Evolutionary conservation across 2,888 invertebrate species (phyloP), one percentile per base, ranked within the genome.

Genomic region (Atethmia centrago): DNA sequence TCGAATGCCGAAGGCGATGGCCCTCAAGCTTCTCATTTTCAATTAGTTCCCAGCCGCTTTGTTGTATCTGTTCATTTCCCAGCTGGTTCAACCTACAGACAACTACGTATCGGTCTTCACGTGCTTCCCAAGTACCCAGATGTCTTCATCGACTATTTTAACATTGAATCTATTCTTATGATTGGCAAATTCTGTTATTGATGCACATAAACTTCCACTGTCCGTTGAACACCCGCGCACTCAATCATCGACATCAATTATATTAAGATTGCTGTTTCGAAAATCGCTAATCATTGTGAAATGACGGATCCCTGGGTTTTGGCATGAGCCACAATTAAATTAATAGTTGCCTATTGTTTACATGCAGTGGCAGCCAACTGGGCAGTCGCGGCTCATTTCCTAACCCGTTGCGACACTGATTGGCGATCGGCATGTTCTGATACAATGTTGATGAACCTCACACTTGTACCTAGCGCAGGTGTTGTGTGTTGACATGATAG

Each of bases 331-430:
- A 56, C 80, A 68, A 79, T 81, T 85, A 71, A 79, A 85, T 77
- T 73, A 80, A 80, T 84, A 59, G 78, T 74, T 71, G 68, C 64
- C 79, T 86, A 85, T 86, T 86, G 86, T 85, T 86, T 87, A 86
- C 87, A 83, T 83, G 80, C 47, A 66, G 16, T 63, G 56, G 77
- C 53, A 75, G 87, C 86, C 86, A 85, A 87, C 14, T 87, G 80
- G 85, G 85, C 86, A 83, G 72, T 78, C 61, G 73, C 31, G 59
- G 70, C 76, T 78, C 79, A 74, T 85, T 84, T 77, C 73, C 77
- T 73, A 74, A 80, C 28, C 53, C 61, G 66, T 86, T 85, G 80
- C 87, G 82, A 86, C 82, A 85, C 67, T 69, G 49, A 82, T 79
- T 78, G 79, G 70, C 59, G 71, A 83, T 81, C 79, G 85, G 71